A percentile compares a stretch with the other conserved stretches of the same genome.
Conservation (phyloP, 2,888 invertebrate genomes). For the Dynastes grantii region DNA sequence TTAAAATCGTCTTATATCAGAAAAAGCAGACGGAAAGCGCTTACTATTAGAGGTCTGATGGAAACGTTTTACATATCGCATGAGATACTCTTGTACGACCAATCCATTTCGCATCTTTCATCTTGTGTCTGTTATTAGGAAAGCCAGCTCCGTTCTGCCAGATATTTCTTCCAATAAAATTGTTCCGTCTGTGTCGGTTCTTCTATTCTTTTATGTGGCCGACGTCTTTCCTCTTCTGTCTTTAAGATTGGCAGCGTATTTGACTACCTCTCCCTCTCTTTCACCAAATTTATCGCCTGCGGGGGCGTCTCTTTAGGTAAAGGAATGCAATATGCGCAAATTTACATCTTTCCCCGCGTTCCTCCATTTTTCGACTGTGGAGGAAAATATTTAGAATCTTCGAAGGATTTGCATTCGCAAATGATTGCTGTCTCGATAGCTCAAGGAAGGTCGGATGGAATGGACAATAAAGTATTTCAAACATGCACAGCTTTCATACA, state of each 20-base stretch:
- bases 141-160: conserved; percentile 18
- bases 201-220: neutral
- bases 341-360: neutral
- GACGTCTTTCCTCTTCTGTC: conserved; percentile 6
- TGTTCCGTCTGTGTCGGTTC: conserved; percentile 13
- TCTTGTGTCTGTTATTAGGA: conserved; percentile 19
- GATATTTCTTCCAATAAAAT: conserved; percentile 32
- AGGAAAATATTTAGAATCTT: conserved; percentile 19
- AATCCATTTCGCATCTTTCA: neutral
- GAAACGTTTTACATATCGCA: conserved; percentile 8
- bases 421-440: conserved; percentile 14
- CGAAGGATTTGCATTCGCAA: conserved; percentile 22
- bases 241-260: neutral
- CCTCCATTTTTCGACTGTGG: conserved; percentile 5
- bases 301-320: conserved; percentile 12
- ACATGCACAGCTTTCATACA: neutral
- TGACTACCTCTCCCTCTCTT: neutral
- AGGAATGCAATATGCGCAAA: conserved; percentile 27
- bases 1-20: conserved; percentile 19
- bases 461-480: neutral
- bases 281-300: conserved; percentile 1
- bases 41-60: conserved; percentile 14
- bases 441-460: neutral
- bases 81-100: conserved; percentile 5
- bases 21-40: conserved; percentile 5